Evolutionary conservation across 2,888 invertebrate species (phyloP), one percentile per base, ranked within the genome.

Genomic region (Drosophila maculinotata): DNA sequence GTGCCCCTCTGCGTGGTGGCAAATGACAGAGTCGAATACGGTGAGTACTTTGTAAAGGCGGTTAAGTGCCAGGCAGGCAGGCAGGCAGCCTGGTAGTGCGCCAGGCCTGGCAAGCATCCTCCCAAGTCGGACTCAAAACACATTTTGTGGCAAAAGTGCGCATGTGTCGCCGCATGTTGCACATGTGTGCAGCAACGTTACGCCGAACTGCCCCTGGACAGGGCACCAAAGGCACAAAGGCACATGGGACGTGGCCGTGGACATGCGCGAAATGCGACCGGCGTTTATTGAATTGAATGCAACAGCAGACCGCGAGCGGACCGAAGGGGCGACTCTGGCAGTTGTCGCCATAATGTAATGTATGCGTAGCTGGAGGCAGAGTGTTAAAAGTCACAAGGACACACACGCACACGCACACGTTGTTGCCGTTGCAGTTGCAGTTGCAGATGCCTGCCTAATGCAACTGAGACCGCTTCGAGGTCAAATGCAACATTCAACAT

Each of bases 341-440:
- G 79, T 82, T 77, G 82, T 77, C 83, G 54, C 62, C 53, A 35
- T 20, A 31, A 31, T n/a, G 31, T 31, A 9, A 20, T 20, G 4
- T 20, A 4, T 20, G 53, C 60, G 15, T 26, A 15, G 10, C 28
- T 33, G 59, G 36, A 47, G 54, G 39, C 64, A 57, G 69, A 73
- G 87, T 87, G 82, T 87, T 87, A 82, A 82, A 87, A 87, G 62
- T 86, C 88, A 87, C 88, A 87, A 83, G 88, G 82, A 83, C 88
- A 85, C 72, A 66, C 65, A 60, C 60, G 63, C 63, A 58, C 31
- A 70, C 31, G n/a, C n/a, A n/a, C n/a, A n/a, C n/a, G n/a, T n/a
- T n/a, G n/a, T 20, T 20, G 20, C 20, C 20, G 39, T 30, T 31
- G 41, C 64, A 52, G 15, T 28, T 47, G 59, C 59, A 54, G 52